Base-by-base conservation (phyloP, 2,797 vertebrate species). In the Podarcis lilfordi region DNA sequence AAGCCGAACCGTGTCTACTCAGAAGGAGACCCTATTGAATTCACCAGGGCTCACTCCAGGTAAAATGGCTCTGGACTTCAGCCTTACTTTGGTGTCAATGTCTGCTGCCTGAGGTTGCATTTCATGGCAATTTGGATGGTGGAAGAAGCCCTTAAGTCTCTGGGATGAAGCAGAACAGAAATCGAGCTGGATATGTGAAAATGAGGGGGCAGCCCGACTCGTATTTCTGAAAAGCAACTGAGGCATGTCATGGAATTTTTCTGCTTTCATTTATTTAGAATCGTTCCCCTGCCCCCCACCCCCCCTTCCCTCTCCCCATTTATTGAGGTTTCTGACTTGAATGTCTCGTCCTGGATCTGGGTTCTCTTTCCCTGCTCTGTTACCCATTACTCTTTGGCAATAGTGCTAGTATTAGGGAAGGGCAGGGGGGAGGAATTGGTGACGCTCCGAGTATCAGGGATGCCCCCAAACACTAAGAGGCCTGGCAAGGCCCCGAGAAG, bases 251-350 rank as follows among this genome's bases (percentile, higher is more conserved):
- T 45, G 90, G 91, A 91, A 91, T 85, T 84, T 79, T 55, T 87
- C 82, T n/a, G 43, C 1, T 77, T 90, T 88, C 85, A 4, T 81
- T 29, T 68, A 1, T 40, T 81, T 93, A 88, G 89, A 74, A 79
- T 17, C 13, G 27, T 64, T 59, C 66, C 32, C 2, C 43, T 74
- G 8, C 45, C 17, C 1, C 10, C 37, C 8, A 2, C 19, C 66
- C 29, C 21, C n/a, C 8, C 50, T 21, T 21, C 19, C 82, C 69
- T 6, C 40, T 74, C 81, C 86, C 11, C 19, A 85, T 76, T 89
- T 85, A 91, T 87, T 92, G 94, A 92, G 91, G 92, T 91, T 81
- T 0, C 85, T 86, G 85, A 86, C 71, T 88, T 91, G 84, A 83
- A 64, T 35, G n/a, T 82, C 84, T 43, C 74, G 2, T n/a, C 61